A percentile compares a stretch with the other conserved stretches of the same genome.
Conservation (phyloP, 1,140 invertebrate genomes). For the Aricia agestis region DNA sequence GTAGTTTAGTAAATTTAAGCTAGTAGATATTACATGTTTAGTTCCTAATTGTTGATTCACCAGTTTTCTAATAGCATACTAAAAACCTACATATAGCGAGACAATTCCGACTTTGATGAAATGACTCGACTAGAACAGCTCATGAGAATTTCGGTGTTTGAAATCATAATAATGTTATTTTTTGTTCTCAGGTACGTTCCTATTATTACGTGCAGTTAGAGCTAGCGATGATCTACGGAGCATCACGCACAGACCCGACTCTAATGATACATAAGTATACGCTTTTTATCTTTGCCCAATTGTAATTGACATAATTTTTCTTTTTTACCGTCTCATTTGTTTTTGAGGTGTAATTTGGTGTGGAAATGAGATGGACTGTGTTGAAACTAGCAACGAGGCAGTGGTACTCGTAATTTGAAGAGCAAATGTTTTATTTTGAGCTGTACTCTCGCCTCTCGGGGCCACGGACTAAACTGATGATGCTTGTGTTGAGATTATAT, state of each 20-base stretch:
- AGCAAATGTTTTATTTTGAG: neutral
- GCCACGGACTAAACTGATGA: neutral
- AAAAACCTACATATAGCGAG: too few species aligned
- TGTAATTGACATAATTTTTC: neutral
- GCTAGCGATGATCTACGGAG: conserved; percentile 21
- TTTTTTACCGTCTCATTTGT: conserved; percentile 15
- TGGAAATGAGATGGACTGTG: conserved; percentile 4
- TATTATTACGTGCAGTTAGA: conserved; percentile 21
- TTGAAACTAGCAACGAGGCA: conserved; percentile 7
- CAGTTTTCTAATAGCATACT: too few species aligned
- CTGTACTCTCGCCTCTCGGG: too few species aligned
- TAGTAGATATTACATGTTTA: too few species aligned
- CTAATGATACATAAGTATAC: conserved; percentile 18
- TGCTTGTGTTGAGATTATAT: neutral
- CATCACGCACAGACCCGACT: conserved; percentile 22
- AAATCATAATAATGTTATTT: conserved; percentile 21
- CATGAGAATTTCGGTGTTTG: conserved; percentile 11
- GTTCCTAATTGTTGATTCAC: too few species aligned
- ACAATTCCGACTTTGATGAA: neutral
- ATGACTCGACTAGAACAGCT: neutral
- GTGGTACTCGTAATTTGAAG: neutral
- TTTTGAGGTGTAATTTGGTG: conserved; percentile 12
- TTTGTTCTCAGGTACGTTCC: conserved; percentile 31
- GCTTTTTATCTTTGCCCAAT: conserved; percentile 17
- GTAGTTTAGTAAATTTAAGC: too few species aligned